Evolutionary conservation across 2,888 invertebrate species (phyloP), one percentile per base, ranked within the genome.

Genomic region (Drosophila flavopinicola): DNA sequence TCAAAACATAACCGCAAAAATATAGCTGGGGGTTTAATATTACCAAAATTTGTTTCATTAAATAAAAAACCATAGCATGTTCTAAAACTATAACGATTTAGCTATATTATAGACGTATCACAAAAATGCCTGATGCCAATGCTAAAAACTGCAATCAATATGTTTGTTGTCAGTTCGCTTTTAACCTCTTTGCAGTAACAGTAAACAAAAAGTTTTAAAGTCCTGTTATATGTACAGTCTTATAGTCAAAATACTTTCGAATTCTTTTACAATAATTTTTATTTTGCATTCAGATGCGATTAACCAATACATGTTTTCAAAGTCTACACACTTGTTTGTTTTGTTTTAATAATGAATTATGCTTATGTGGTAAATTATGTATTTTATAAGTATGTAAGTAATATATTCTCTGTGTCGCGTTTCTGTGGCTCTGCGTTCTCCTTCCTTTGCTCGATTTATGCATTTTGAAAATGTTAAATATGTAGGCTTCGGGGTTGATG

Each of bases 361-460:
- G 68, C 82, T 73, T 75, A 85, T 48, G 64, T 75, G 70, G 69
- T 79, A 84, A 59, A 64, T 85, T 71, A 73, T 69, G 52, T 73
- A 69, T 60, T 69, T 72, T 75, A 75, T 88, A 85, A 75, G 77
- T 87, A 83, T 85, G 84, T 76, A 86, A 79, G 75, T 78, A 72
- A 70, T 83, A 69, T 87, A 74, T 72, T 73, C 63, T 75, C 47
- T 69, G 67, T 78, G 71, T 77, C 65, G 75, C 72, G 61, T 61
- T 70, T 54, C 66, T 67, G 67, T 68, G 75, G 67, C 65, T 67
- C 51, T 44, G 57, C 7, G 10, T 7, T 17, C 7, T 29, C 17
- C 3, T 56, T 33, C 63, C 29, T 15, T 61, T 51, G 51, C 49
- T 54, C 35, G 47, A 56, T 45, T 57, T 49, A 39, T 72, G 66